phyloP scores from a whole-genome alignment of 2,113 vertebrate genomes.

The Spilogale gracilis region DNA sequence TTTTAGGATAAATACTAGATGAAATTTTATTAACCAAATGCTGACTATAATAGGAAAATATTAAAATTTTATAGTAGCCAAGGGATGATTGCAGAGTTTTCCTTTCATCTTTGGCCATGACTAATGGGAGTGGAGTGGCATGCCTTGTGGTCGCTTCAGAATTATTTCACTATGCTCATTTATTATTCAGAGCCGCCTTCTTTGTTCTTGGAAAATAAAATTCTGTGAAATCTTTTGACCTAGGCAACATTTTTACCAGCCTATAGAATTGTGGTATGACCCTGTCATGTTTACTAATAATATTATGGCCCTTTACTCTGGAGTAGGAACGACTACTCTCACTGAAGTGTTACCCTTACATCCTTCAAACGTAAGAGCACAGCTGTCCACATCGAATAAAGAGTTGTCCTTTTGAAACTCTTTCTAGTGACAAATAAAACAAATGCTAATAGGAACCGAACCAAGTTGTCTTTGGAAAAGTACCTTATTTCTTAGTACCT shows the following conservation, averaged over 20 bases:
- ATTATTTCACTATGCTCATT: constrained; percentile 26
- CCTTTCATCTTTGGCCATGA: constrained; percentile 22
- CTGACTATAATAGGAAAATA: background rate
- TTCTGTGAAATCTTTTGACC: background rate
- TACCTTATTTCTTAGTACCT: background rate
- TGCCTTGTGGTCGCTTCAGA: constrained; percentile 25
- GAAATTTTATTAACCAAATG: background rate
- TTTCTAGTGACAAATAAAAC: background rate
- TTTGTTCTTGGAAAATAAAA: constrained; percentile 59
- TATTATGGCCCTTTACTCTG: background rate
- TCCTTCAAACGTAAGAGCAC: background rate
- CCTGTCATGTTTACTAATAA: background rate
- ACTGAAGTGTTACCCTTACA: background rate
- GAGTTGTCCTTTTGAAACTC: background rate
- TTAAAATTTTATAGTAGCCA: constrained; percentile 9
- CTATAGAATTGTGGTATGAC: background rate
- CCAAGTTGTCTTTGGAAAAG: background rate
- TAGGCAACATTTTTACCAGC: background rate
- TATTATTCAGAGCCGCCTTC: constrained; percentile 21
- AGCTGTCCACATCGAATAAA: background rate
- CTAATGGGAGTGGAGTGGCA: background rate
- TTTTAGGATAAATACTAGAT: constrained; percentile 13
- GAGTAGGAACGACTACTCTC: background rate
- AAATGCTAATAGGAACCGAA: background rate
- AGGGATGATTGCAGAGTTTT: background rate